phyloP scores from a whole-genome alignment of 2,113 vertebrate species.

The Alouatta palliata region DNA sequence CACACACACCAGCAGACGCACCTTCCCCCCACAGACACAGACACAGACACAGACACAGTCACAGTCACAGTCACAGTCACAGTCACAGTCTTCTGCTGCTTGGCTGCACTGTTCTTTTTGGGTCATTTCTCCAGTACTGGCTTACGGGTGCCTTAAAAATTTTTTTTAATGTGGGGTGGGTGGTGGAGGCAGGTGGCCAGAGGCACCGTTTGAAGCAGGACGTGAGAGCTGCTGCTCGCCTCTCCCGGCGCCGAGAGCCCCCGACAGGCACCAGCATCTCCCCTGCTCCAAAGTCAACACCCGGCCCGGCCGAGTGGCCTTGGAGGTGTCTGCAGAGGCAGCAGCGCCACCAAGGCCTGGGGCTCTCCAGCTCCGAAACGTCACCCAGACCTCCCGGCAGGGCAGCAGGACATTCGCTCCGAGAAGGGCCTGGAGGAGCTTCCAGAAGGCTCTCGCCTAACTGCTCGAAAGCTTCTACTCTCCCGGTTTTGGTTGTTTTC shows the following conservation, averaged over 20 bases:
- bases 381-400: fast-evolving
- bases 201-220: neutral
- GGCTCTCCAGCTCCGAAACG: fast-evolving
- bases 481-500: neutral
- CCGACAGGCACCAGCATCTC: neutral
- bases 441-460: no score
- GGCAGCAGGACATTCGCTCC: fast-evolving
- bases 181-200: neutral
- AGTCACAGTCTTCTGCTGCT: neutral
- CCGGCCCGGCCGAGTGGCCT: fast-evolving
- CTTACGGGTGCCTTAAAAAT: neutral
- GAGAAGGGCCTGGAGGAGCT: no score
- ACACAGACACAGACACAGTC: neutral
- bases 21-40: neutral
- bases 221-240: neutral
- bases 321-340: no score
- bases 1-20: no score
- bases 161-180: neutral
- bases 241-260: neutral
- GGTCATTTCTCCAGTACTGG: neutral
- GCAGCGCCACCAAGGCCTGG: neutral
- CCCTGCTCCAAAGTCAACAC: neutral
- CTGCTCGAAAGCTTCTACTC: neutral
- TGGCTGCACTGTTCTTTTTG: neutral
- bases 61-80: no score